These are phyloP conservation scores for Trachelipus rathkii DNA, from an alignment of 1,140 invertebrate species.

Conservation along the genomic window DNA sequence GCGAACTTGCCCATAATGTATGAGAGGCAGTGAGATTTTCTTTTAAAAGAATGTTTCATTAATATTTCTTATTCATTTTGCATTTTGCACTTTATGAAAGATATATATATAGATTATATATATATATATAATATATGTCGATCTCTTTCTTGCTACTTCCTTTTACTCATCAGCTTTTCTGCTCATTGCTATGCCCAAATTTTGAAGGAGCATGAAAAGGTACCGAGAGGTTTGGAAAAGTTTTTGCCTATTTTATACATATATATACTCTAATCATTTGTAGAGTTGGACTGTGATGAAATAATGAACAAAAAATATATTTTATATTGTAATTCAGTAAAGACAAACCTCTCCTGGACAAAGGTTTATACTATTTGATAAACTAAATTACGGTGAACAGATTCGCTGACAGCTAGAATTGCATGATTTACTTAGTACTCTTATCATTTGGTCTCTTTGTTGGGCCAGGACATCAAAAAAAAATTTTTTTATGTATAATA, in stretches of 20 bases:
- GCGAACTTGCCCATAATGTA: neutral
- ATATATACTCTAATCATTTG: neutral
- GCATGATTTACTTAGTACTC: conserved; percentile 1
- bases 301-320: conserved; percentile 3
- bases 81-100: conserved; percentile 8
- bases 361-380: conserved; percentile 11
- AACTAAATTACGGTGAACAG: conserved; percentile 7
- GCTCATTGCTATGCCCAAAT: conserved; percentile 5
- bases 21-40: conserved; percentile 8
- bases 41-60: conserved; percentile 11
- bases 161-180: conserved; percentile 11
- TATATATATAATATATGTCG: conserved; percentile 1
- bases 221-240: conserved; percentile 9
- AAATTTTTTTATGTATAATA: too few species aligned
- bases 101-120: conserved; percentile 7
- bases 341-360: conserved; percentile 3
- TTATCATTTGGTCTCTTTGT: neutral
- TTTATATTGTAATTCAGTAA: conserved; percentile 1
- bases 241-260: conserved; percentile 12
- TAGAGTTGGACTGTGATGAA: conserved; percentile 12
- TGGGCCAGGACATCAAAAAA: neutral
- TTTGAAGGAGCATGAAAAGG: conserved; percentile 3
- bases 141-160: conserved; percentile 9
- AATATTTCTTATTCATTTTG: conserved; percentile 12
- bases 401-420: neutral